These are phyloP conservation scores for Carlito syrichta DNA, from an alignment of 2,113 vertebrate species.

Conservation along the genomic window DNA sequence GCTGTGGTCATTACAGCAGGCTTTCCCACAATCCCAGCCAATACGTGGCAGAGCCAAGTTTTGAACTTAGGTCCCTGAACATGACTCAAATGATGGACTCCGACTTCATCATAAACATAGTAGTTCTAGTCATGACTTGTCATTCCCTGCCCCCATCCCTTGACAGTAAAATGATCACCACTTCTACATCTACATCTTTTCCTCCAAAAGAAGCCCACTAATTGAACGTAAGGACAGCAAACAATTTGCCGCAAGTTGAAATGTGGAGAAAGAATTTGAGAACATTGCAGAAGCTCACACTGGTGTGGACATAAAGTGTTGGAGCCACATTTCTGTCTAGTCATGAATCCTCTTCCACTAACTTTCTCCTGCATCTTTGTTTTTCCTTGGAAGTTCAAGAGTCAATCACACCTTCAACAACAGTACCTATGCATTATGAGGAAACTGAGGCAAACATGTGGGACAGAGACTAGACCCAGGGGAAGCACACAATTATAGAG, in stretches of 20 bases:
- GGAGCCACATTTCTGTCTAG: background rate
- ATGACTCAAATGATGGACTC: no score
- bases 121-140: no score
- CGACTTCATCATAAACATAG: no score
- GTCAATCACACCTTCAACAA: background rate
- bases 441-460: background rate
- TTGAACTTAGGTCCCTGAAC: no score
- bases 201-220: slow-evolving; percentile 2
- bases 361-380: background rate
- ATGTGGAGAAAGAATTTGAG: background rate
- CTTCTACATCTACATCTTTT: no score
- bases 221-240: background rate
- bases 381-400: background rate
- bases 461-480: background rate
- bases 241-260: background rate
- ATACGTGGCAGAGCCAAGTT: no score
- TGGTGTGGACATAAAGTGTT: background rate
- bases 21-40: background rate
- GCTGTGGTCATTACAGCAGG: background rate
- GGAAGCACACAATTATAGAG: background rate
- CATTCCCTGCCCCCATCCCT: no score
- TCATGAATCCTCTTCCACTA: background rate
- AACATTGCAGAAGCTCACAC: background rate
- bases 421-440: background rate
- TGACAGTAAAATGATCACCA: no score